Evolutionary conservation across 2,113 vertebrate genomes (phyloP).

Genomic region (Forbesichthys agassizii): DNA sequence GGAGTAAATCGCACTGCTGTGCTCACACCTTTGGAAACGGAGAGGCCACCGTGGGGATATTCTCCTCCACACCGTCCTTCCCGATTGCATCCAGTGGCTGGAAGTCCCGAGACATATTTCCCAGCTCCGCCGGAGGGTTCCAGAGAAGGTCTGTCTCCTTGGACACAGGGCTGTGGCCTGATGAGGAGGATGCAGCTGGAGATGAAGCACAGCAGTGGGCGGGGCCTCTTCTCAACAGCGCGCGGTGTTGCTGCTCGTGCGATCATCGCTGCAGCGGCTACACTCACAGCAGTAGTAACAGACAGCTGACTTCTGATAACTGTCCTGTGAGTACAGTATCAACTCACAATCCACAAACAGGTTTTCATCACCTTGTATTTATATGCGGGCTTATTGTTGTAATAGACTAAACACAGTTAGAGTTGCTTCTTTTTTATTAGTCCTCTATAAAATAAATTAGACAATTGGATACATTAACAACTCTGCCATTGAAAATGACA

Average conservation of each 20-base stretch:
- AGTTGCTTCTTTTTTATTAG: too few species aligned
- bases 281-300: conserved; percentile 11
- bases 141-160: conserved; percentile 35
- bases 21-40: neutral
- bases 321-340: conserved; percentile 66
- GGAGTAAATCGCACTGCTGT: neutral
- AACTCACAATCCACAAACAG: neutral
- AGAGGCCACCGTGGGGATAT: neutral
- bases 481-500: too few species aligned
- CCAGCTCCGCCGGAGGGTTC: conserved; percentile 3
- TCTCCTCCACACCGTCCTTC: conserved; percentile 11
- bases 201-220: conserved; percentile 36
- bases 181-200: conserved; percentile 27
- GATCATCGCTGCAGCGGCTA: conserved; percentile 35
- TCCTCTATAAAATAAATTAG: too few species aligned
- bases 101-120: conserved; percentile 20
- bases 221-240: neutral
- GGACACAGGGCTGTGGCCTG: conserved; percentile 45
- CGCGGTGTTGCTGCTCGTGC: conserved; percentile 47
- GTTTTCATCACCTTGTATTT: neutral
- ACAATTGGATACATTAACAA: too few species aligned
- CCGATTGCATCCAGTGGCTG: conserved; percentile 10
- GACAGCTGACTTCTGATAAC: neutral
- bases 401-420: too few species aligned
- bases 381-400: neutral